A percentile compares a stretch with the other conserved stretches of the same genome.
phyloP scores from a whole-genome alignment of 2,113 vertebrate species.

The Phrynocephalus versicolor region DNA sequence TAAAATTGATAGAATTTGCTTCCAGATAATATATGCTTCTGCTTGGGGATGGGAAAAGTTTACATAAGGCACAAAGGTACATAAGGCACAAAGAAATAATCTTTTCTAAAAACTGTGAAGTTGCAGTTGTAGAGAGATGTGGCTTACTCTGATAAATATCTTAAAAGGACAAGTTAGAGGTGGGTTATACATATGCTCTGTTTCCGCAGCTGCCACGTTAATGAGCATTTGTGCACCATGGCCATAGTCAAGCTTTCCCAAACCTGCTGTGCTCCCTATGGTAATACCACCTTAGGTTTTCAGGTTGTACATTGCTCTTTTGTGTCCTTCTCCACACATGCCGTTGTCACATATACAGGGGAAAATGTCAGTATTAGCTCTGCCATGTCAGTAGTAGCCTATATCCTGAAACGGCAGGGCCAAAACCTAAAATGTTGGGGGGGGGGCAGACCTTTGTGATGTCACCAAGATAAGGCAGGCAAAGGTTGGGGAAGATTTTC shows the following conservation, averaged over 20 bases:
- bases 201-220: background rate
- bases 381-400: too few relatives aligned
- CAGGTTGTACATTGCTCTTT: too few relatives aligned
- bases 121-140: background rate
- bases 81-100: background rate
- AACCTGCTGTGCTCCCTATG: too few relatives aligned
- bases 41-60: background rate
- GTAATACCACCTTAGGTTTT: too few relatives aligned
- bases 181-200: background rate
- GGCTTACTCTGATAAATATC: background rate
- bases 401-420: too few relatives aligned
- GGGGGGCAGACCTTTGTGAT: too few relatives aligned
- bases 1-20: background rate
- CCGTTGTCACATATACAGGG: background rate
- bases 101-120: background rate
- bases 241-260: too few relatives aligned
- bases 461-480: too few relatives aligned
- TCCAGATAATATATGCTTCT: background rate
- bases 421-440: too few relatives aligned
- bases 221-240: background rate
- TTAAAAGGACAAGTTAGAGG: background rate
- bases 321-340: too few relatives aligned
- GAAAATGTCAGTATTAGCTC: background rate
- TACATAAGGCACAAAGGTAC: background rate
- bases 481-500: too few relatives aligned